These are phyloP conservation scores for Tamandua tetradactyla DNA, from an alignment of 2,797 vertebrate genomes.

Conservation along the genomic window DNA sequence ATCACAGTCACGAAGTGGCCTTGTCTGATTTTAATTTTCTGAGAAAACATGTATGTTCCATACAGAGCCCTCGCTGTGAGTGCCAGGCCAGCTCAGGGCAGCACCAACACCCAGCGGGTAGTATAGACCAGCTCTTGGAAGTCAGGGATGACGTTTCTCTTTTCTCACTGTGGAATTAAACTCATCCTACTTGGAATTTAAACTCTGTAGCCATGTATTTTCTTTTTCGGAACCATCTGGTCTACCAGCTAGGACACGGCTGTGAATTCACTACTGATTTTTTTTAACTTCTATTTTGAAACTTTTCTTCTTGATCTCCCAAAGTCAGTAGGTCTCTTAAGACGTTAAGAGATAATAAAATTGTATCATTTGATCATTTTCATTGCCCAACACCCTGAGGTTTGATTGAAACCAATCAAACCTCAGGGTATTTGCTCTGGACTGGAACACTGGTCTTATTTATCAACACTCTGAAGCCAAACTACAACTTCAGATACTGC, in stretches of 20 bases:
- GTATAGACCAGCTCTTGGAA: neutral
- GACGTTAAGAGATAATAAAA: neutral
- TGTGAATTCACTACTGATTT: neutral
- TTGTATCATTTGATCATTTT: neutral
- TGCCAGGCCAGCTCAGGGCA: neutral
- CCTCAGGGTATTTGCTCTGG: neutral
- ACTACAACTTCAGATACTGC: neutral
- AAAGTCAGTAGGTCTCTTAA: neutral
- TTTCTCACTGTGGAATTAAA: neutral
- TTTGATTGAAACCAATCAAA: neutral
- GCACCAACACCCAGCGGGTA: rapidly evolving
- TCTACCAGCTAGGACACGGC: neutral
- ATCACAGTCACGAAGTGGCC: rapidly evolving
- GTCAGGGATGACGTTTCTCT: neutral
- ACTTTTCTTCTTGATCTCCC: neutral
- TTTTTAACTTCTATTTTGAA: neutral
- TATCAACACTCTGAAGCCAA: neutral
- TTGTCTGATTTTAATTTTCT: neutral
- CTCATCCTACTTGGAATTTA: neutral
- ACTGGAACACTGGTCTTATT: neutral
- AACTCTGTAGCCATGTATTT: neutral
- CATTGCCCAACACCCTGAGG: neutral
- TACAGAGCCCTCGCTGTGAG: neutral
- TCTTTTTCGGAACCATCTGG: neutral
- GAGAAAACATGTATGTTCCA: neutral